phyloP scores from a whole-genome alignment of 1,140 invertebrate genomes.

The Caenorhabditis remanei region DNA sequence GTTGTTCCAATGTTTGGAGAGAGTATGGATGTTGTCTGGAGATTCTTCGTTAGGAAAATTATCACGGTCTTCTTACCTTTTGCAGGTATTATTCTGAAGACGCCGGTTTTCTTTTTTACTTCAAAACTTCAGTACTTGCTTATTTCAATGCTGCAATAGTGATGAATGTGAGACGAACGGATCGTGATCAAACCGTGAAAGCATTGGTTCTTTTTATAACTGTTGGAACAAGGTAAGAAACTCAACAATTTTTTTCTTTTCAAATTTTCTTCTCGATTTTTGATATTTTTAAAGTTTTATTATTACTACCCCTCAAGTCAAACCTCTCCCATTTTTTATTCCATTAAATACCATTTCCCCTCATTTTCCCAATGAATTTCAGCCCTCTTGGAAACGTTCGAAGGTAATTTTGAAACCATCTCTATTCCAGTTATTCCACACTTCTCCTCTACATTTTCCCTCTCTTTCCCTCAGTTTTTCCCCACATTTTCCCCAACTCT shows the following conservation, averaged over 20 bases:
- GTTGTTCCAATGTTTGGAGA: conserved; percentile 52
- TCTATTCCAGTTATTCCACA: background rate
- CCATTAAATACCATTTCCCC: background rate
- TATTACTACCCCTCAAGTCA: too few species aligned
- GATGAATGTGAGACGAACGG: conserved; percentile 67
- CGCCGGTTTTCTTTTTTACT: too few species aligned
- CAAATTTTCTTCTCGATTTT: background rate
- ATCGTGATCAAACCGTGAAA: conserved; percentile 68
- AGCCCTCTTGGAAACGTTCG: conserved; percentile 46
- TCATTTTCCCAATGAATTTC: conserved; percentile 34
- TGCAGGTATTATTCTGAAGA: conserved; percentile 58
- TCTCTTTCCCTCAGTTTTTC: conserved; percentile 17
- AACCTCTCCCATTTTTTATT: background rate
- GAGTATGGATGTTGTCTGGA: conserved; percentile 70
- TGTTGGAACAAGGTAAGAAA: conserved; percentile 65
- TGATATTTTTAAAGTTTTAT: background rate
- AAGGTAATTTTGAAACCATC: conserved; percentile 14
- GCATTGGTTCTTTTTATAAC: conserved; percentile 69
- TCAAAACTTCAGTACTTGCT: conserved; percentile 64
- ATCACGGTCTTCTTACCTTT: conserved; percentile 73
- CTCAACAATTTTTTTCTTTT: background rate
- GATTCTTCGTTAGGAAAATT: conserved; percentile 71
- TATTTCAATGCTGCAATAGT: conserved; percentile 72
- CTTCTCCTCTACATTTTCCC: background rate
- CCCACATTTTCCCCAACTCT: background rate